phyloP scores from a whole-genome alignment of 2,888 invertebrate species.

The Galeopsomyia nigrocyanea region DNA sequence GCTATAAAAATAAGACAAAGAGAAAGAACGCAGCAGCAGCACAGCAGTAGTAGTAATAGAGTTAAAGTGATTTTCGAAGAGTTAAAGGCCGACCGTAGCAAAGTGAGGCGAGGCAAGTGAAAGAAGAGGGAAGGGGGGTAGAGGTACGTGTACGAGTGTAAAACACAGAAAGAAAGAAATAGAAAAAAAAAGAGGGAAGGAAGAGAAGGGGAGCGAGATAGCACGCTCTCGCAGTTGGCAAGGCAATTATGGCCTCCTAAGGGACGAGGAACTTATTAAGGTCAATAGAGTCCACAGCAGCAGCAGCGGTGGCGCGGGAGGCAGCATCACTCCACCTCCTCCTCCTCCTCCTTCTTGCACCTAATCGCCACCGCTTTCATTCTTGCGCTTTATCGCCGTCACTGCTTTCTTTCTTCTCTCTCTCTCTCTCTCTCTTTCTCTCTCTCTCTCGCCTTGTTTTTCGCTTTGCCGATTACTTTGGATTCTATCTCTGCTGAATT shows the following conservation, averaged over 20 bases:
- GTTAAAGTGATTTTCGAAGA: conserved; percentile 38
- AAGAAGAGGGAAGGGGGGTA: background rate
- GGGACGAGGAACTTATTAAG: conserved; percentile 43
- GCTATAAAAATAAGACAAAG: background rate
- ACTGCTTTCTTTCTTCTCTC: conserved; percentile 3
- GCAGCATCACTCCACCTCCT: background rate
- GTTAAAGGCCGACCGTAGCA: conserved; percentile 8
- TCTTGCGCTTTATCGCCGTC: conserved; percentile 17
- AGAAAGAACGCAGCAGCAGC: background rate
- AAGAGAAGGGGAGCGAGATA: conserved; percentile 25
- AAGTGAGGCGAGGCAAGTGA: conserved; percentile 22
- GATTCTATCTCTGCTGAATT: no score
- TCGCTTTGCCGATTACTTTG: no score
- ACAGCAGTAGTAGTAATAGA: no score
- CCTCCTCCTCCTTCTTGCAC: conserved; percentile 1
- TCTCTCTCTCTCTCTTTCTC: background rate
- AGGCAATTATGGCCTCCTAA: conserved; percentile 39
- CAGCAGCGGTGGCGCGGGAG: background rate
- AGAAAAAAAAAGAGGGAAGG: conserved; percentile 24
- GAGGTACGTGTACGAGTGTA: background rate
- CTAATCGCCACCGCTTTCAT: conserved; percentile 39
- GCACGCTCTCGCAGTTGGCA: conserved; percentile 10
- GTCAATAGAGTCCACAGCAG: conserved; percentile 37
- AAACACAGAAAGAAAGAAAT: background rate
- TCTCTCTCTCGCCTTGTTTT: background rate